phyloP scores from a whole-genome alignment of 2,888 invertebrate genomes.

The Apamea monoglypha region DNA sequence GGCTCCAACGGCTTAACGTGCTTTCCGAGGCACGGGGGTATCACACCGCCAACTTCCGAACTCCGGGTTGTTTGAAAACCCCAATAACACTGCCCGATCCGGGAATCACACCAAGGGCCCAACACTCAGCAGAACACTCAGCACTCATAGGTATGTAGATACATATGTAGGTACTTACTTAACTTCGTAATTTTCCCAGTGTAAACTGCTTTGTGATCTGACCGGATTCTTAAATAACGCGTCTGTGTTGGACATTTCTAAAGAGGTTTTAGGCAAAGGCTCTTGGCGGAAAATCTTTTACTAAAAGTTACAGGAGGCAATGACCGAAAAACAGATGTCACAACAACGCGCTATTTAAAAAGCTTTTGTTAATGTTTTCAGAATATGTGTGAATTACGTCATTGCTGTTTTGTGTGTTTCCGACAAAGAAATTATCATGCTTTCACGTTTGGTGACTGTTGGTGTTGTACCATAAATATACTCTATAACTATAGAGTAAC shows the following conservation, averaged over 20 bases:
- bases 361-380: slow-evolving; percentile 55
- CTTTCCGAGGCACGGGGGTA: too few species aligned
- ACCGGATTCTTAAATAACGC: slow-evolving; percentile 56
- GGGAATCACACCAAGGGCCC: neutral
- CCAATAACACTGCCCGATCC: neutral
- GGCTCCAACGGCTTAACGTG: too few species aligned
- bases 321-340: slow-evolving; percentile 73
- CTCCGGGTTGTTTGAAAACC: neutral
- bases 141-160: neutral
- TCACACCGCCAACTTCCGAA: neutral
- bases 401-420: neutral
- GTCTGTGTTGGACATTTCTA: slow-evolving; percentile 69
- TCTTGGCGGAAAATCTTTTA: slow-evolving; percentile 69
- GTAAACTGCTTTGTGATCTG: slow-evolving; percentile 56
- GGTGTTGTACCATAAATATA: neutral
- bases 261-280: slow-evolving; percentile 68
- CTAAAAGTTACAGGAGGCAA: slow-evolving; percentile 69
- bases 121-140: neutral
- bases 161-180: neutral
- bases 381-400: slow-evolving; percentile 38
- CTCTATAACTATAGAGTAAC: neutral
- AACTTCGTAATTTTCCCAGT: slow-evolving; percentile 52
- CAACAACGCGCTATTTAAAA: slow-evolving; percentile 60
- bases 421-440: neutral
- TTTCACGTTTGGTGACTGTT: neutral